These are phyloP conservation scores for Volucella inflata DNA, from an alignment of 2,888 invertebrate genomes.

Conservation along the genomic window DNA sequence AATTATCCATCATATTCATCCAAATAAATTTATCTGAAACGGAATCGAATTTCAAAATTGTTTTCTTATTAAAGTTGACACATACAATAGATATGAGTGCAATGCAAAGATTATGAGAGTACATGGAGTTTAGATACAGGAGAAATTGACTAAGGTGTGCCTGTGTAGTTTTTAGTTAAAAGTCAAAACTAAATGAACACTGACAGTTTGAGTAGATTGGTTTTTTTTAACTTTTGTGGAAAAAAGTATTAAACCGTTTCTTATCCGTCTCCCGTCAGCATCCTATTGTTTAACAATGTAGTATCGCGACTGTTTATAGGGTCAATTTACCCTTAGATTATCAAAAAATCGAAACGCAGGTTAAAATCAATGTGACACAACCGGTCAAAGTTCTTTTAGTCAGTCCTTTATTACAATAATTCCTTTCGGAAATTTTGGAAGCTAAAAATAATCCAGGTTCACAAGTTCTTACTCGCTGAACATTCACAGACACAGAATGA, in stretches of 20 bases:
- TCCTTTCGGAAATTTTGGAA: no score
- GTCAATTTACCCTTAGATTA: no score
- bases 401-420: no score
- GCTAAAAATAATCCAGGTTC: no score
- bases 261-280: neutral
- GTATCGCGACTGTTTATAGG: neutral
- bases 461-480: no score
- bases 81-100: neutral
- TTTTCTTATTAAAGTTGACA: slow-evolving; percentile 59
- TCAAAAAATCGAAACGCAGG: no score
- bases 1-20: slow-evolving; percentile 26
- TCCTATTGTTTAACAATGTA: neutral
- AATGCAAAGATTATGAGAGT: no score
- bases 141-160: slow-evolving; percentile 73
- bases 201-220: slow-evolving; percentile 48
- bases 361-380: no score
- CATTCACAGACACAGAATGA: no score
- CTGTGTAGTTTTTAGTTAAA: slow-evolving; percentile 30
- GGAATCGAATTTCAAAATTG: slow-evolving; percentile 25
- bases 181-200: slow-evolving; percentile 57
- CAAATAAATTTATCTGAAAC: slow-evolving; percentile 10
- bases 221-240: slow-evolving; percentile 51
- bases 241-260: slow-evolving; percentile 26
- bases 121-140: slow-evolving; percentile 15
- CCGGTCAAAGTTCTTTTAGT: no score